Evolutionary conservation across 2,113 vertebrate species (phyloP).

Genomic region (Desmodus rotundus): DNA sequence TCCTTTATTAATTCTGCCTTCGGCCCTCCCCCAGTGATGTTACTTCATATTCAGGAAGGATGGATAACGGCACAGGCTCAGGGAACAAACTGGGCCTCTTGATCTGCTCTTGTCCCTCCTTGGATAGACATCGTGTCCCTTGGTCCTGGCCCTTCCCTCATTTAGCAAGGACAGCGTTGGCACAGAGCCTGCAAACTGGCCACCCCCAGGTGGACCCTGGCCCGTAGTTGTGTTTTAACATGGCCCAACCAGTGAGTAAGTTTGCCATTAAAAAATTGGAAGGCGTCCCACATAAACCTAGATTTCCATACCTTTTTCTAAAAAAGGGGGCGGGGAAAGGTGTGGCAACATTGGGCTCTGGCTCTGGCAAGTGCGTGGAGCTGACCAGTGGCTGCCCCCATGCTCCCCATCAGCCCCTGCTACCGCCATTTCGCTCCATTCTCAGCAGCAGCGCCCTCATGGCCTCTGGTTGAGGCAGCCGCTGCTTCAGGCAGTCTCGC

Average conservation of each 20-base stretch:
- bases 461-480: neutral
- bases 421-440: neutral
- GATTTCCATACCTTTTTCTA: neutral
- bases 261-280: neutral
- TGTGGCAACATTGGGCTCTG: neutral
- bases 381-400: neutral
- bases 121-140: neutral
- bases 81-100: neutral
- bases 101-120: no score
- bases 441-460: fast-evolving
- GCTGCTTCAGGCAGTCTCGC: neutral
- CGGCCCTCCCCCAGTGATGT: neutral
- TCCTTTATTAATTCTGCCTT: neutral
- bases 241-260: neutral
- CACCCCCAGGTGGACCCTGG: neutral
- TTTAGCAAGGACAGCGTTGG: neutral
- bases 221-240: neutral
- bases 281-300: neutral
- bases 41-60: neutral
- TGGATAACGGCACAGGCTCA: neutral
- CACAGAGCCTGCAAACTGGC: neutral
- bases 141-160: neutral
- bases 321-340: neutral
- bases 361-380: neutral
- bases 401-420: no score